Conservation (phyloP, 2,113 vertebrate genomes). For the Centrocercus urophasianus region DNA sequence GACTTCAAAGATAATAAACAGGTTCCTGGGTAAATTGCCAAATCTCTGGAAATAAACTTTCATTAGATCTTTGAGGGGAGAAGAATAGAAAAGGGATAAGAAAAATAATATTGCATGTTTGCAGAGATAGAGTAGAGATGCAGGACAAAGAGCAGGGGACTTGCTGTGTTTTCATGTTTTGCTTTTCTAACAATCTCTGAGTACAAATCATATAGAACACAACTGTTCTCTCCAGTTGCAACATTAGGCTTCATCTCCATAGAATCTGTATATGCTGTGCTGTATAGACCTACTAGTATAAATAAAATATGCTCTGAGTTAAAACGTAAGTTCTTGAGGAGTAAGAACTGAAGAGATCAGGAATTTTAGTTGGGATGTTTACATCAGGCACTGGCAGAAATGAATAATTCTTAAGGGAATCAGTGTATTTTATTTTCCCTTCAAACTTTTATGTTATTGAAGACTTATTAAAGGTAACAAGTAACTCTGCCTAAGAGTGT, state of each 20-base stretch:
- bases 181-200: neutral
- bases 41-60: slow-evolving; percentile 10
- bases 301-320: neutral
- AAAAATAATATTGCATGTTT: neutral
- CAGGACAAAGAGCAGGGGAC: neutral
- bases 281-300: neutral
- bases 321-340: neutral
- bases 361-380: neutral
- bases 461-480: neutral
- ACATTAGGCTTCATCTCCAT: neutral
- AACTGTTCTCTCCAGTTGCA: neutral
- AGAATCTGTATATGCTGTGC: neutral
- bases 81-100: neutral
- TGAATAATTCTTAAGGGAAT: neutral
- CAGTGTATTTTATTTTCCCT: neutral
- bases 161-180: neutral
- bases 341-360: neutral
- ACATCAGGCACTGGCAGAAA: neutral
- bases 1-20: slow-evolving; percentile 46
- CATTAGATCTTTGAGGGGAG: neutral
- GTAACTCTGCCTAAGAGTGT: neutral
- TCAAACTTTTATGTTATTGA: neutral
- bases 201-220: neutral
- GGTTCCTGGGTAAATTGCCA: slow-evolving; percentile 5
- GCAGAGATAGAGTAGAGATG: neutral